Percentiles rank a stretch among this genome's conserved stretches.
These are phyloP conservation scores for Philonicus albiceps DNA, from an alignment of 2,888 invertebrate species.

Conservation along the genomic window DNA sequence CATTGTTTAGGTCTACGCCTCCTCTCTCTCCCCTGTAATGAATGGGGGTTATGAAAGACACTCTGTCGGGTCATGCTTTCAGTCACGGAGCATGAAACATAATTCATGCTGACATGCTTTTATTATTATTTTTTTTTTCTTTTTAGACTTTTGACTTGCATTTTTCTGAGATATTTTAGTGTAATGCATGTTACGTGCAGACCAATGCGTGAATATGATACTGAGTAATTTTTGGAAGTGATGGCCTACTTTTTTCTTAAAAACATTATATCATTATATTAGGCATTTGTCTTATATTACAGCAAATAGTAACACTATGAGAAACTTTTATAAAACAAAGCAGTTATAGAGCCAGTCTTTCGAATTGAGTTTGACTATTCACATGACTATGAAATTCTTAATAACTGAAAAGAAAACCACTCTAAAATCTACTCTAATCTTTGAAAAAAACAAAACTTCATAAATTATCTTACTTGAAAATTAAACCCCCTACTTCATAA, in stretches of 20 bases:
- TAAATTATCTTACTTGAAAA: too few species aligned
- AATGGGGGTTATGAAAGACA: background rate
- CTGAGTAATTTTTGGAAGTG: background rate
- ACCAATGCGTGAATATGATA: background rate
- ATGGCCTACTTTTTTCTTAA: background rate
- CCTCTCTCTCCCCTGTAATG: background rate
- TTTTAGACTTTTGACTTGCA: background rate
- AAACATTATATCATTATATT: background rate
- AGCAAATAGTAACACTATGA: background rate
- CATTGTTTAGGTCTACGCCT: background rate
- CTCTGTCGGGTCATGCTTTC: background rate
- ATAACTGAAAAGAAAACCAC: too few species aligned
- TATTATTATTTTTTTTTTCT: too few species aligned
- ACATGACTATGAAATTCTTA: too few species aligned
- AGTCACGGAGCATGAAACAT: background rate
- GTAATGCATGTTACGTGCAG: background rate
- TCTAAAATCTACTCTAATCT: too few species aligned
- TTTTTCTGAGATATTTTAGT: background rate
- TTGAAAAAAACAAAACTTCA: too few species aligned
- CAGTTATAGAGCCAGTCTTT: too few species aligned
- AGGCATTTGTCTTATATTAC: background rate
- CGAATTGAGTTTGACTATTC: too few species aligned
- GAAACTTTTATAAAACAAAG: too few species aligned
- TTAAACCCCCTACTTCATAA: too few species aligned
- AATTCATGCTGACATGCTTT: background rate